phyloP scores from a whole-genome alignment of 1,140 invertebrate genomes.

The Oscheius sp. region DNA sequence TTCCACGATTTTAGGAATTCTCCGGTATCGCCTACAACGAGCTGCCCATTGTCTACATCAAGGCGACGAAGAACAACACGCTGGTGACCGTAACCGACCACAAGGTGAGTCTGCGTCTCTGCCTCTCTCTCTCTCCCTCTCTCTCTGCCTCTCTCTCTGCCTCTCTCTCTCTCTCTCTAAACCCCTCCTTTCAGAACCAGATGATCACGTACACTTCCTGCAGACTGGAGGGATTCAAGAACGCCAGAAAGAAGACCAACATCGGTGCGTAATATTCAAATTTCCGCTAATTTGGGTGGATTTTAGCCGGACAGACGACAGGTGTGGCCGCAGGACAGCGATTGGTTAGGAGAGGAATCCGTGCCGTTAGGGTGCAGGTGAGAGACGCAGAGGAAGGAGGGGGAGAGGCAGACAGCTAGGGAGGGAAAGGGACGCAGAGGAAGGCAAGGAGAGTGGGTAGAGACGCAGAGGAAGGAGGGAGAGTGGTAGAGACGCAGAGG shows the following conservation, averaged over 20 bases:
- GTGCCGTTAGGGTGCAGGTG: slow-evolving; percentile 64
- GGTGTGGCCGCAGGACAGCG: slow-evolving; percentile 72
- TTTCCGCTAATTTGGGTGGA: too few species aligned
- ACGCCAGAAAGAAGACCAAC: slow-evolving; percentile 88
- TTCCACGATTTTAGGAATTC: slow-evolving; percentile 35
- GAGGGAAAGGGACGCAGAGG: too few species aligned
- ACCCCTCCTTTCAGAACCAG: slow-evolving; percentile 43
- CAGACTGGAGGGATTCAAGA: slow-evolving; percentile 92
- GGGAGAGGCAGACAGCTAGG: too few species aligned
- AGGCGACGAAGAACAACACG: slow-evolving; percentile 58
- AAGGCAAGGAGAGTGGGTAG: too few species aligned
- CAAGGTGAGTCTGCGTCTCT: slow-evolving; percentile 39
- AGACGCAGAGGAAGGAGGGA: too few species aligned
- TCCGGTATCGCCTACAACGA: slow-evolving; percentile 48
- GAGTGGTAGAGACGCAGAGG: too few species aligned
- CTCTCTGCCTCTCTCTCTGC: not conserved
- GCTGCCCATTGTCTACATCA: slow-evolving; percentile 55
- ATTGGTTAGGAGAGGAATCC: slow-evolving; percentile 54
- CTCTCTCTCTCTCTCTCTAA: not conserved
- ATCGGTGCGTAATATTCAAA: too few species aligned
- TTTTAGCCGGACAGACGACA: slow-evolving; percentile 89
- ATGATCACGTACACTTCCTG: slow-evolving; percentile 66
- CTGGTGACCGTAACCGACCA: slow-evolving; percentile 47
- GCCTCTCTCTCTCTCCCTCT: not conserved
- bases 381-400: too few species aligned